These are phyloP conservation scores for Laspeyria flexula DNA, from an alignment of 2,888 invertebrate genomes.

Conservation along the genomic window DNA sequence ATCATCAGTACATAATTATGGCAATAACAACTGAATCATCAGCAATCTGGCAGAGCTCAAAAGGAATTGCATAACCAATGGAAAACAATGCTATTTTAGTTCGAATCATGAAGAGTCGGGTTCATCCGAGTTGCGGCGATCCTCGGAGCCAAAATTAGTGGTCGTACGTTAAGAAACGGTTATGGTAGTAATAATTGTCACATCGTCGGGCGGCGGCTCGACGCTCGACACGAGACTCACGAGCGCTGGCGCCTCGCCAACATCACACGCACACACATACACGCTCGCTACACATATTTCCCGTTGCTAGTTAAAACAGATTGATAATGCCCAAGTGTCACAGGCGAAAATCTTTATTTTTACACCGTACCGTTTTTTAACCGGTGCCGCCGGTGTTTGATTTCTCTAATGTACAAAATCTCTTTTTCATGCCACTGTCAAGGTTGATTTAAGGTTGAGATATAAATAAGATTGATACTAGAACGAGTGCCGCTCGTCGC, in stretches of 20 bases:
- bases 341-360: constrained; percentile 75
- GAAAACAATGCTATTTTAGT: constrained; percentile 63
- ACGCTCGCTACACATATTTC: constrained; percentile 53
- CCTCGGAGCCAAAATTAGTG: constrained; percentile 65
- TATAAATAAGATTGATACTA: constrained; percentile 70
- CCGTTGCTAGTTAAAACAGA: constrained; percentile 79
- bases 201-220: constrained; percentile 32
- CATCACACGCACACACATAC: constrained; percentile 44
- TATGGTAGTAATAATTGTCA: constrained; percentile 77
- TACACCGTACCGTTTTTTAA: constrained; percentile 60
- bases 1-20: constrained; percentile 29
- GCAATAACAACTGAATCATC: constrained; percentile 21
- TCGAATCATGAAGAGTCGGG: constrained; percentile 50
- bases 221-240: constrained; percentile 15
- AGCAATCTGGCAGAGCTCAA: constrained; percentile 50
- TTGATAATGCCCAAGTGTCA: constrained; percentile 84
- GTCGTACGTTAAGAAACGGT: constrained; percentile 62
- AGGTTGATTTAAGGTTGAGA: constrained; percentile 83
- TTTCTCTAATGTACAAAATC: constrained; percentile 70
- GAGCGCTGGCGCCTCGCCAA: constrained; percentile 61
- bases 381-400: constrained; percentile 62
- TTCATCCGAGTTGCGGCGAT: constrained; percentile 57
- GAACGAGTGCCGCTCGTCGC: constrained; percentile 62
- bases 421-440: constrained; percentile 82
- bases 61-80: constrained; percentile 57